Base-by-base conservation (phyloP, 2,797 vertebrate genomes). In the Eulemur rubriventer region DNA sequence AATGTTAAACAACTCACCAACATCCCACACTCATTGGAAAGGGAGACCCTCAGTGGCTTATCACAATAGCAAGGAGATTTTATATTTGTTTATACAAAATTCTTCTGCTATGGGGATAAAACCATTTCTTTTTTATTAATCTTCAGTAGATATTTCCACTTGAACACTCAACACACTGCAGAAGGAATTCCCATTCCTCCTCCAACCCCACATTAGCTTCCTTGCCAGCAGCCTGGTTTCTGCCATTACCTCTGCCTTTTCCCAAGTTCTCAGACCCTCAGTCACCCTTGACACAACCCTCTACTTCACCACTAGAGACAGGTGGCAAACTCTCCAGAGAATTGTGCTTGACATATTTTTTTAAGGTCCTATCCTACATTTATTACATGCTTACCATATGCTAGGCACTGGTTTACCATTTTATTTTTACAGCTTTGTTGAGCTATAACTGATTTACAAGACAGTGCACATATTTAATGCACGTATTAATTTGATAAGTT, bases 341-440 rank as follows among this genome's bases (percentile, higher is more conserved):
- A 33, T 28, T 81, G 30, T 81, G 26, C 33, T 81, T 84, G 9
- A 83, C 43, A 16, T 4, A 4, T 28, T 24, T 69, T 75, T 78
- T 83, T 82, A 11, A 83, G 50, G 30, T 89, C 33, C 28, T n/a
- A 86, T 18, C 61, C 86, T 61, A 38, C 10, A 38, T 48, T 83
- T 86, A 65, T 59, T 82, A 86, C 94, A 89, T 95, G 55, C 52
- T 76, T 86, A 33, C n/a, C 30, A 59, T 61, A 59, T 82, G 41
- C 4, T 57, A 81, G 73, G 12, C 16, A 41, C 17, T 70, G 33
- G 43, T 14, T 91, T 75, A 55, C 59, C 35, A 30, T 65, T 41
- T 50, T 67, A 67, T 35, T 72, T 55, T 75, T 63, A 75, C 12
- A n/a, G 57, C 17, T 83, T 89, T 67, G 55, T 38, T 65, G 38